These are phyloP conservation scores for Muscina levida DNA, from an alignment of 2,888 invertebrate species.

Conservation along the genomic window DNA sequence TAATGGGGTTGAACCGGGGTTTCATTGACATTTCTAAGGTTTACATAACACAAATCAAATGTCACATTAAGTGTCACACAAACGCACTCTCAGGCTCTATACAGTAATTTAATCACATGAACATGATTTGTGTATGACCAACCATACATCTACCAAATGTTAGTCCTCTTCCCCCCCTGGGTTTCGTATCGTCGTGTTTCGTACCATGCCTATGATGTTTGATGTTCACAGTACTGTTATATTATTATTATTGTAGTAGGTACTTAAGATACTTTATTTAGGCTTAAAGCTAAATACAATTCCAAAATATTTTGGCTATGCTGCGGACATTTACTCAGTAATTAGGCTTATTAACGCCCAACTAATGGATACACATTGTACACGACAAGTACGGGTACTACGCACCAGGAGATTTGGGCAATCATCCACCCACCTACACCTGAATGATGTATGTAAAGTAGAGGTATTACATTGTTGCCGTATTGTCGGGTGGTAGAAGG, in stretches of 20 bases:
- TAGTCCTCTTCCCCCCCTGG: no score
- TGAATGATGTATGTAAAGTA: no score
- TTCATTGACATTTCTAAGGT: slow-evolving; percentile 29
- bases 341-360: slow-evolving; percentile 63
- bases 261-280: slow-evolving; percentile 54
- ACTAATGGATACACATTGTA: background rate
- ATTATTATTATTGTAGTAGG: slow-evolving; percentile 45
- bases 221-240: no score
- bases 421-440: no score
- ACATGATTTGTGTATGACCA: background rate
- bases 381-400: background rate
- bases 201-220: background rate
- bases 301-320: background rate
- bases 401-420: background rate
- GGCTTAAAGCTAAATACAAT: slow-evolving; percentile 56
- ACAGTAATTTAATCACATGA: background rate
- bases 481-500: background rate
- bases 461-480: background rate
- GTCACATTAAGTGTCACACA: slow-evolving; percentile 14
- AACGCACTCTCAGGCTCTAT: background rate
- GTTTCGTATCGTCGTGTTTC: background rate
- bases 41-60: slow-evolving; percentile 33
- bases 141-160: background rate
- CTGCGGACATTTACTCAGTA: slow-evolving; percentile 61
- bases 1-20: background rate